Base-by-base conservation (phyloP, 2,888 invertebrate species). In the Yponomeuta plumbellus region DNA sequence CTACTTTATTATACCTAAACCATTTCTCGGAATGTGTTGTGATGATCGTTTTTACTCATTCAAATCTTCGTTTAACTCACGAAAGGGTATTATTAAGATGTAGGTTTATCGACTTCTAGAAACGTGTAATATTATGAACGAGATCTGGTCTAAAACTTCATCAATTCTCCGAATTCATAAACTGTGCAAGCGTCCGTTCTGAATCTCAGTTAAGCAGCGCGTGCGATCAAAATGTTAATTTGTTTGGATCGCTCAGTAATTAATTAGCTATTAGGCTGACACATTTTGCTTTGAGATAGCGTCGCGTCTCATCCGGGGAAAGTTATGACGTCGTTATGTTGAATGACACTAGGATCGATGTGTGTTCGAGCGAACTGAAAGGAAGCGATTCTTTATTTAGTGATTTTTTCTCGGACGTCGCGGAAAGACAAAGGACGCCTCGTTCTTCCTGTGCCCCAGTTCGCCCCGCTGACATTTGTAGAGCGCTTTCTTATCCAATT, bases 81-180 rank as follows among this genome's bases (percentile, higher is more conserved):
- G 44, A 52, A 52, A 52, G 44, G 17, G 17, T 56, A 65, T 65
- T 65, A 65, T 62, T 22, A 1, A 21, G 69, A 86, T 82, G 74
- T 86, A 79, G 85, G 86, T 87, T 89, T 86, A 89, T 83, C 68
- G 83, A 73, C 85, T 84, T 81, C 80, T 75, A 80, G 86, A 88
- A 88, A 69, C 76, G 70, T 69, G 73, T 71, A 65, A 70, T 52
- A 52, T 61, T 67, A 70, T 68, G 70, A 71, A 72, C 71, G 72
- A 69, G 68, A 61, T 64, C 63, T 67, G 69, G 34, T 34, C 44
- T 52, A 52, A 17, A 52, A 3, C 44, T 52, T 52, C 17, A 70
- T 52, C 44, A 70, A 71, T 81, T 84, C 81, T 70, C 66, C 73
- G 80, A 79, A 85, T 73, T 73, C 73, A 76, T 85, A 81, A 83